Percentiles rank a stretch among this genome's conserved stretches.
These are phyloP conservation scores for Gryllus bimaculatus DNA, from an alignment of 1,140 invertebrate species.

Conservation along the genomic window DNA sequence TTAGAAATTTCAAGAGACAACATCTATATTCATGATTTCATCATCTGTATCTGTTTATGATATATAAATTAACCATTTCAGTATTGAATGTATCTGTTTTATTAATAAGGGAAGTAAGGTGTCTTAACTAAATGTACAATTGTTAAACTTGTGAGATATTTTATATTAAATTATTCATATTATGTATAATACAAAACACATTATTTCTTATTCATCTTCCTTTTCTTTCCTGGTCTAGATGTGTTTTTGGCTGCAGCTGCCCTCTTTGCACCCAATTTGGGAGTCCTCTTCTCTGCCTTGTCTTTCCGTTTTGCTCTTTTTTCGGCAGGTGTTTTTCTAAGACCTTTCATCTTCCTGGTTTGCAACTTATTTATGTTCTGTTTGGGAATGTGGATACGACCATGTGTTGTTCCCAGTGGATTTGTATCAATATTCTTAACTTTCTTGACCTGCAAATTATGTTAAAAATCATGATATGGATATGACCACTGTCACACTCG, in stretches of 20 bases:
- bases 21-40: too few species aligned
- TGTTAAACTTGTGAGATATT: neutral
- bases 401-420: constrained; percentile 78
- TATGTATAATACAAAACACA: neutral
- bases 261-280: neutral
- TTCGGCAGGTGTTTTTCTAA: constrained; percentile 64
- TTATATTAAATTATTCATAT: neutral
- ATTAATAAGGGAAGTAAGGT: neutral
- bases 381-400: constrained; percentile 83
- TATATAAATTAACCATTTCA: too few species aligned
- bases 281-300: neutral
- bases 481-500: too few species aligned
- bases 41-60: too few species aligned
- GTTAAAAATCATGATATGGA: too few species aligned
- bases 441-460: constrained; percentile 50
- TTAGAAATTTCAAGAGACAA: too few species aligned
- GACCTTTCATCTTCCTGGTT: constrained; percentile 88
- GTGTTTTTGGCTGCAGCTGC: neutral
- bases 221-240: neutral
- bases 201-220: neutral
- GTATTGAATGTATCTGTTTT: neutral
- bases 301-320: constrained; percentile 38
- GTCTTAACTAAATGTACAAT: neutral
- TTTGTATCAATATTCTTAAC: constrained; percentile 88
- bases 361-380: constrained; percentile 81